phyloP scores from a whole-genome alignment of 2,113 vertebrate genomes.

The Phylloscopus trochilus region DNA sequence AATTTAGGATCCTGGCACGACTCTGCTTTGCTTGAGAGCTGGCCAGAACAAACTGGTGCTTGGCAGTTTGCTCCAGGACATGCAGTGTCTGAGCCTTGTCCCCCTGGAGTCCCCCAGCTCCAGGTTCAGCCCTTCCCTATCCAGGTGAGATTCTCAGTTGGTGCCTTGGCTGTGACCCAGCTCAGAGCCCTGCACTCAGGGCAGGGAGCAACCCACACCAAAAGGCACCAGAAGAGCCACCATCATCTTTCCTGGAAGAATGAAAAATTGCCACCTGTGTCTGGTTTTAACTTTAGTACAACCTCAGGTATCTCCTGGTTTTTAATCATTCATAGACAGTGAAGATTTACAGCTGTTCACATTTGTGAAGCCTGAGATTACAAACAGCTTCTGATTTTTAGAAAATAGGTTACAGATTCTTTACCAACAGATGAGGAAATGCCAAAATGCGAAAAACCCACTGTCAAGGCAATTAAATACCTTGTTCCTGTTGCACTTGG shows the following conservation, averaged over 20 bases:
- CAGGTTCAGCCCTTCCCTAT: neutral
- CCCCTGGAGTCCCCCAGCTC: rapidly evolving
- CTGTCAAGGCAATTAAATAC: neutral
- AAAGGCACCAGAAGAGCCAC: neutral
- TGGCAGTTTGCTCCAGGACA: neutral
- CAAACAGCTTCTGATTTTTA: neutral
- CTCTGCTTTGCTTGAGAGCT: neutral
- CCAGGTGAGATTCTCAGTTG: rapidly evolving
- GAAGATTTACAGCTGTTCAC: neutral
- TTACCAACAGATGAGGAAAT: neutral
- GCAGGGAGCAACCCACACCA: neutral
- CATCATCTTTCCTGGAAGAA: neutral
- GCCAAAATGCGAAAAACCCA: neutral
- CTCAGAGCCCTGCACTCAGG: neutral
- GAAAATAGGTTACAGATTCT: neutral
- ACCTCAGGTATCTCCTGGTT: neutral
- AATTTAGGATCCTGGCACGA: neutral
- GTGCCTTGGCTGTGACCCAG: neutral
- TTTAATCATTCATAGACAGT: neutral
- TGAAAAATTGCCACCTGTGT: neutral
- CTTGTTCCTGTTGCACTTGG: neutral
- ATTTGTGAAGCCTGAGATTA: neutral
- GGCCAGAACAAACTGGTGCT: neutral
- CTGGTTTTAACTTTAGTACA: neutral
- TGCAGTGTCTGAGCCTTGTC: neutral